These are phyloP conservation scores for Mobula birostris DNA, from an alignment of 2,113 vertebrate species.

Conservation along the genomic window DNA sequence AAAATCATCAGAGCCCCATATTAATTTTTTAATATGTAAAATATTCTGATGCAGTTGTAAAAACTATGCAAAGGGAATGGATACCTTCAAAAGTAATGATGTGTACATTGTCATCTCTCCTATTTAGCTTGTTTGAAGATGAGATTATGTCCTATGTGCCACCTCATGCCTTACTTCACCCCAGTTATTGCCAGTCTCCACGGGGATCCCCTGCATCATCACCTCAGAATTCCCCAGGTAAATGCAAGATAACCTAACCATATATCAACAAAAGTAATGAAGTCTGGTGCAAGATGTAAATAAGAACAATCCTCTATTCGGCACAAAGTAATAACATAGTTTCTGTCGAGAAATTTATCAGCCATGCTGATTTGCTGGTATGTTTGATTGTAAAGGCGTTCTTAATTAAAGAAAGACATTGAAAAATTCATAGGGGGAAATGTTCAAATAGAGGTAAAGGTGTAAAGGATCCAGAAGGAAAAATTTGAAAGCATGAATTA, in stretches of 20 bases:
- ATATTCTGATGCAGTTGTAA: neutral
- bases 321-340: neutral
- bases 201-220: constrained; percentile 74
- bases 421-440: neutral
- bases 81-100: constrained; percentile 6
- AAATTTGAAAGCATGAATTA: neutral
- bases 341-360: neutral
- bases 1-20: neutral
- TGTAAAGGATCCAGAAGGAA: neutral
- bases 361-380: neutral
- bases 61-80: neutral
- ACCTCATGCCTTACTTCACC: constrained; percentile 85
- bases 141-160: constrained; percentile 98
- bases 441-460: neutral
- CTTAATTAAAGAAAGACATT: too few relatives aligned
- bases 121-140: constrained; percentile 87
- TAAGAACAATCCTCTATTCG: neutral
- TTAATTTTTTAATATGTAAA: neutral
- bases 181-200: constrained; percentile 79
- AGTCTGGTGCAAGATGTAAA: neutral
- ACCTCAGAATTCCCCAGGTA: constrained; percentile 94
- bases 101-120: constrained; percentile 6
- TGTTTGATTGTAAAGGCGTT: neutral
- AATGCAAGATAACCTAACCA: constrained; percentile 27
- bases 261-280: neutral